Evolutionary conservation across 2,888 invertebrate species (phyloP), one percentile per base, ranked within the genome.

Genomic region (Xestoiulus laeticollis): DNA sequence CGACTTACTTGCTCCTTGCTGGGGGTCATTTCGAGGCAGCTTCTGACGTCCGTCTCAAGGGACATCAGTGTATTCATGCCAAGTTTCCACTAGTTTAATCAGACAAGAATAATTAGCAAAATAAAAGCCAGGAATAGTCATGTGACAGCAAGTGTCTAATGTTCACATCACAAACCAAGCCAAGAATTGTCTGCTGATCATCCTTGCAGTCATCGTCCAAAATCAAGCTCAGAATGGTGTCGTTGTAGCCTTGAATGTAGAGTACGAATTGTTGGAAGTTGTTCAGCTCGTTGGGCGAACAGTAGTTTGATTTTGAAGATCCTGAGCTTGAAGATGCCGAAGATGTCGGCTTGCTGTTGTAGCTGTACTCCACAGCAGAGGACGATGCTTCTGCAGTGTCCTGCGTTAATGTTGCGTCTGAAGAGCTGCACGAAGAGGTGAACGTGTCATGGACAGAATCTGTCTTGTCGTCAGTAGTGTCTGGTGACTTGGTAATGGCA

Each of bases 21-120:
- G 16, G 86, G 43, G 8, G 68, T 10, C 32, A 44, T 88, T 87
- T 89, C 89, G 22, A 84, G 82, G 32, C 87, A 89, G 32, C n/a
- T 44, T 38, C 85, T 83, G 16, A 89, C 86, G 32, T 89, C 89
- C 30, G 83, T 89, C 87, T 88, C 89, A 43, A 89, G 38, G 53
- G 86, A 44, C 59, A 87, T 88, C 26, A 89, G 59, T 38, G 85
- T 82, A 8, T 88, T 53, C 30, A 87, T 26, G 16, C 89, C 88
- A 1, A 83, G 33, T 59, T 89, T 88, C 89, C 89, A 89, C 88
- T 88, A 33, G 85, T 87, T 33, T 22, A 78, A 68, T 82, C 44
- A 53, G 8, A 78, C 12, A 82, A 87, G 0, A 33, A 59, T 30
- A 83, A 19, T 83, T 16, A n/a, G 82, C n/a, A 5, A 33, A 30